Base-by-base conservation (phyloP, 1,140 invertebrate genomes). In the Alviniconcha marisindica region DNA sequence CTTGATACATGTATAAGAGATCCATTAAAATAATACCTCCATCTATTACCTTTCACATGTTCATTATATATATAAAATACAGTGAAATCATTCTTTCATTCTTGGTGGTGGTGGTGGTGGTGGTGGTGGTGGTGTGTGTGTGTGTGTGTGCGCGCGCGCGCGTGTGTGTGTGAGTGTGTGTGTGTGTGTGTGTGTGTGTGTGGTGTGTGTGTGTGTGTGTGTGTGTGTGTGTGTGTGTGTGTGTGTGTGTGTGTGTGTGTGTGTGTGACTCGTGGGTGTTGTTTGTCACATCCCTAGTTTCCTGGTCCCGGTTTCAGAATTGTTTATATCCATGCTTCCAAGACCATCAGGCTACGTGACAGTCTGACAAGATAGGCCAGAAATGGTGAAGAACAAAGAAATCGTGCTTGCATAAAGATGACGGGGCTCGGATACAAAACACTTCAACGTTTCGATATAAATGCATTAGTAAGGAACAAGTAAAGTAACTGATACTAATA, bases 141-240 rank as follows among this genome's bases (percentile, higher is more conserved):
- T 44, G 51, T 79, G 51, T 79, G 51, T 63, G 56, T 60, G 48
- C 33, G 48, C 28, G 51, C 33, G 77, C 33, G 48, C 33, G n/a
- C n/a, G 54, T 60, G 54, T 2, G 54, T 60, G 54, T 60, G 54
- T 60, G 54, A n/a, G 54, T 60, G 54, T 60, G 54, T 60, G 54
- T 60, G 12, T 60, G 54, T 60, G 14, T 60, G 12, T 15, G 54
- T 15, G 21, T 15, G 54, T 60, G 14, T 21, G 54, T 0, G 54
- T 60, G 12, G 0, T 5, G 54, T 60, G 12, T 60, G 21, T 60
- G 12, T 60, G 54, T 60, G 12, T 60, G 14, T 60, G 12, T 60
- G 54, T 60, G 5, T 60, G 1, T 60, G 54, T 60, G 12, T 60
- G 1, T 60, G 54, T 56, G 54, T 56, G 54, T 56, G 54, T 56